Evolutionary conservation across 2,113 vertebrate genomes (phyloP).

Genomic region (Clarias batrachus): DNA sequence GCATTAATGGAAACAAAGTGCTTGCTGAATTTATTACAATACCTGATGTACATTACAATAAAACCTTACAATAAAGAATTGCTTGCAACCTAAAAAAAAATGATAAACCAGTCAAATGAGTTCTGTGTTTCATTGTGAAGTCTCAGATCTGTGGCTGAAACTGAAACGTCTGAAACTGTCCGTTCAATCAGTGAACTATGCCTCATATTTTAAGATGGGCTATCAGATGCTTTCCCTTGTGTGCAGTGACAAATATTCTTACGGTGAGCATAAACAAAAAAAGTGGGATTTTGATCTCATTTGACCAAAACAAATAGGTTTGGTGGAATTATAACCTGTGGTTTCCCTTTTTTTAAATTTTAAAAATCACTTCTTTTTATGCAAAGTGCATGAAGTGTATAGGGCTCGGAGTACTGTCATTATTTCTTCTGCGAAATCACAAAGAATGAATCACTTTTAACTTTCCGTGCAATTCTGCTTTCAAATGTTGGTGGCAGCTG

Average conservation of each 20-base stretch:
- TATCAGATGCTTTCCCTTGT: neutral
- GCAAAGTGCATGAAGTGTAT: neutral
- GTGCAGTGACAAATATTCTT: neutral
- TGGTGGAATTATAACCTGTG: neutral
- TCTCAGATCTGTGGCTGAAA: neutral
- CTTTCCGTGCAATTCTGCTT: neutral
- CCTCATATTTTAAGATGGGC: neutral
- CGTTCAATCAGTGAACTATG: neutral
- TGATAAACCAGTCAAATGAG: neutral
- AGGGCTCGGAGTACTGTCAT: neutral
- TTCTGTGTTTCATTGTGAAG: neutral
- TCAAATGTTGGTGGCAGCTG: conserved; percentile 14
- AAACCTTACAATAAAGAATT: too few relatives aligned
- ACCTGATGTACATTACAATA: too few relatives aligned
- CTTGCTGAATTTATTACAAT: neutral
- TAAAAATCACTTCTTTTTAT: neutral
- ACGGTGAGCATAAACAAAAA: too few relatives aligned
- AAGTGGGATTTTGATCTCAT: neutral
- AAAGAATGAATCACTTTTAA: conserved; percentile 3
- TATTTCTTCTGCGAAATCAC: conserved; percentile 8
- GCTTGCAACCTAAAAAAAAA: too few relatives aligned
- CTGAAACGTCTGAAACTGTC: neutral
- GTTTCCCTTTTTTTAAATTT: neutral
- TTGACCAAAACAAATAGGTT: neutral
- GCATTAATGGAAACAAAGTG: neutral